Conservation (phyloP, 2,888 invertebrate genomes). For the Anticlea derivata region DNA sequence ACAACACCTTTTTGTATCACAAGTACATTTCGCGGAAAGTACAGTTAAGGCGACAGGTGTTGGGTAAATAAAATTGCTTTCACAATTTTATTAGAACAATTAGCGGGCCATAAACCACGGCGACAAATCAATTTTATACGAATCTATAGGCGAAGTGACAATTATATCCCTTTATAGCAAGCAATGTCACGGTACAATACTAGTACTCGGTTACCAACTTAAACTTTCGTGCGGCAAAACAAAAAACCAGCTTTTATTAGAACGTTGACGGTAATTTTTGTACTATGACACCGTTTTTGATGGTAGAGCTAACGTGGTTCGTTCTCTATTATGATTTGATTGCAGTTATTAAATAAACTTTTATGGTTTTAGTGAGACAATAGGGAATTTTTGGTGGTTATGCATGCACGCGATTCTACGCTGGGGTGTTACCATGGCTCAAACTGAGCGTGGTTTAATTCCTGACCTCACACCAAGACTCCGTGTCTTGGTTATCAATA, state of each 20-base stretch:
- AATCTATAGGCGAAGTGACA: conserved; percentile 18
- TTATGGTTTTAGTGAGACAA: conserved; percentile 25
- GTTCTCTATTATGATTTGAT: conserved; percentile 5
- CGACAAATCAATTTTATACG: conserved; percentile 52
- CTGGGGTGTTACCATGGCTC: too few relatives aligned
- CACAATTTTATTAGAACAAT: conserved; percentile 42
- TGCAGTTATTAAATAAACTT: conserved; percentile 13
- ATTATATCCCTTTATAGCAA: conserved; percentile 30
- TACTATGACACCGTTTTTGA: not conserved
- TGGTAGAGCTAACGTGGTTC: conserved; percentile 3
- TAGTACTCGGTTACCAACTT: conserved; percentile 20
- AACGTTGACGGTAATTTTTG: not conserved
- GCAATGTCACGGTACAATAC: conserved; percentile 31
- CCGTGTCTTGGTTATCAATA: too few relatives aligned
- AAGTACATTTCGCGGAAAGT: conserved; percentile 3
- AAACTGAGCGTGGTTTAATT: too few relatives aligned
- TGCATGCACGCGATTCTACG: conserved; percentile 29
- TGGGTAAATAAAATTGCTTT: conserved; percentile 37
- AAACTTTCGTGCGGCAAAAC: not conserved
- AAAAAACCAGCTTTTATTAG: not conserved
- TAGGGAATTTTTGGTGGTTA: conserved; percentile 23
- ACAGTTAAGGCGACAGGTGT: conserved; percentile 31
- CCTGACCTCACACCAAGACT: too few relatives aligned
- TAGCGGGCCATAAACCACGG: conserved; percentile 37
- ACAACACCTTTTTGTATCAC: conserved; percentile 12